Base-by-base conservation (phyloP, 2,797 vertebrate species). In the Threskiornis aethiopicus region DNA sequence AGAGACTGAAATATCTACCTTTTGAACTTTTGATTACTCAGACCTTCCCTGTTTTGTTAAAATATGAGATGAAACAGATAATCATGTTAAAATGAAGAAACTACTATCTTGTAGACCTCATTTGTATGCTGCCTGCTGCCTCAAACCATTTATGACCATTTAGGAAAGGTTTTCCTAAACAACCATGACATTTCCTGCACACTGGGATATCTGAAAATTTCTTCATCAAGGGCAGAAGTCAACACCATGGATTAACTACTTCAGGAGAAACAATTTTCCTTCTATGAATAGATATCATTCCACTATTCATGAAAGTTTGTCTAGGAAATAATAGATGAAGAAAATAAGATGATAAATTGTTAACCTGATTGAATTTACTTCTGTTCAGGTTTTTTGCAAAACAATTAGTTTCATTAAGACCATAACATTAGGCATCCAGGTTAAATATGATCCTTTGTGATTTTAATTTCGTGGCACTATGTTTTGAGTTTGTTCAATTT, bases 341-440 rank as follows among this genome's bases (percentile, higher is more conserved):
- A 51, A 93, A 91, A 87, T 52, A 89, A 55, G 29, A 33, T 80
- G n/a, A 88, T 78, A 61, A 69, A 54, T 79, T 93, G 46, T 76
- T 96, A 94, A 89, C n/a, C 20, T 4, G 8, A 87, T 77, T 94
- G 9, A 82, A 42, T 93, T 95, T 80, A 85, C 64, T 83, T 89
- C 47, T 72, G 12, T 69, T 85, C 72, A 90, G 66, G 46, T 89
- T 35, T 86, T 95, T 95, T 96, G 37, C 28, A 93, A 96, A 97
- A 86, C 52, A 65, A 3, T 26, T 33, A 29, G 10, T 87, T 81
- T 89, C 5, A 13, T 82, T 67, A 84, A 88, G 44, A 94, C 44
- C 8, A 58, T 88, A 66, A 37, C 47, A 58, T 94, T 72, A 73
- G 19, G 16, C 44, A 62, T 51, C 33, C 90, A 49, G 7, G 22